These are phyloP conservation scores for Sarcophaga rosellei DNA, from an alignment of 2,888 invertebrate genomes.

Conservation along the genomic window DNA sequence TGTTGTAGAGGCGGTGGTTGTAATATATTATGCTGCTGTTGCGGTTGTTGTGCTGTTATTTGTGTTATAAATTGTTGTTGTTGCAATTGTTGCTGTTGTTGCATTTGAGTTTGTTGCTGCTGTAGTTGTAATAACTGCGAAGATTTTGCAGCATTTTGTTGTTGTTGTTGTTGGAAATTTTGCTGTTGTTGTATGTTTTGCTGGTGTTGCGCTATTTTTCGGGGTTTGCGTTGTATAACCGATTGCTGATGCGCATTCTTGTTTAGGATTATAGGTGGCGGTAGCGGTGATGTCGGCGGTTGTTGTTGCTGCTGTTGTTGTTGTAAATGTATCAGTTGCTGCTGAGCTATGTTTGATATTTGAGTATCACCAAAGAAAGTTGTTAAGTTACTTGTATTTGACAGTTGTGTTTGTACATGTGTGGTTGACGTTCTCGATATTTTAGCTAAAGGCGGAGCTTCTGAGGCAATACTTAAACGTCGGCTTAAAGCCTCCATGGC, in stretches of 20 bases:
- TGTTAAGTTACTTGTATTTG: conserved; percentile 42
- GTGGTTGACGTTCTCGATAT: conserved; percentile 48
- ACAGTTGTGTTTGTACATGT: conserved; percentile 50
- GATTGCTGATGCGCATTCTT: conserved; percentile 60
- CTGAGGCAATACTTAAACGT: conserved; percentile 62
- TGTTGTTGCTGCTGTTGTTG: conserved; percentile 60
- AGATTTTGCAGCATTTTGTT: conserved; percentile 35
- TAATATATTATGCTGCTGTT: conserved; percentile 45
- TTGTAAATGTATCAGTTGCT: conserved; percentile 66
- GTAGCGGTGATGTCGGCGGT: conserved; percentile 32
- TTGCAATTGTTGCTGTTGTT: conserved; percentile 50
- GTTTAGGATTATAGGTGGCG: conserved; percentile 61
- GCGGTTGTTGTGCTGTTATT: conserved; percentile 56
- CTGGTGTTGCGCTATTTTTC: conserved; percentile 48
- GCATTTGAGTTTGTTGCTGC: conserved; percentile 37
- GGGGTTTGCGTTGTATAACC: conserved; percentile 41
- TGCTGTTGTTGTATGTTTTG: conserved; percentile 50
- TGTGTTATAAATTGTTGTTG: conserved; percentile 64
- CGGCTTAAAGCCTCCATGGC: conserved; percentile 57
- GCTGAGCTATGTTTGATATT: conserved; percentile 64
- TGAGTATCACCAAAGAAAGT: conserved; percentile 56
- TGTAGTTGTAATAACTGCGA: conserved; percentile 34
- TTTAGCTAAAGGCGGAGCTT: conserved; percentile 65
- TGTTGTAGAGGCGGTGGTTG: conserved; percentile 54
- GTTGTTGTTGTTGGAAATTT: conserved; percentile 42